Percentiles rank a stretch among this genome's conserved stretches.
These are phyloP conservation scores for Fundulus diaphanus DNA, from an alignment of 2,797 vertebrate genomes.

Conservation along the genomic window DNA sequence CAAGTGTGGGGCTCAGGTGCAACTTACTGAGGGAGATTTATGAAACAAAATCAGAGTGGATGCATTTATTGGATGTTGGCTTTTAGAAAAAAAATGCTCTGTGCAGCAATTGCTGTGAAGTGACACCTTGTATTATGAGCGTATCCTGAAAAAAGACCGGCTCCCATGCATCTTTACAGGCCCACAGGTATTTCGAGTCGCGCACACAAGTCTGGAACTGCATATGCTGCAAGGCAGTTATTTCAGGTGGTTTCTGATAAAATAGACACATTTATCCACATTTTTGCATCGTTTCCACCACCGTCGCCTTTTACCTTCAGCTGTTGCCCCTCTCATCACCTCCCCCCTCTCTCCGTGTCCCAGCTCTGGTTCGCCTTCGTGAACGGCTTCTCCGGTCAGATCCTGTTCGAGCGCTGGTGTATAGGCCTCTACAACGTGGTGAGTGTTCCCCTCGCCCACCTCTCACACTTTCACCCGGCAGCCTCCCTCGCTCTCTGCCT, in stretches of 20 bases:
- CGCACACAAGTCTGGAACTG: background rate
- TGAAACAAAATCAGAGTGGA: background rate
- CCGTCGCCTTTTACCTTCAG: constrained; percentile 36
- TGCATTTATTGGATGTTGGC: background rate
- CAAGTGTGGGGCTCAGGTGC: too few species aligned
- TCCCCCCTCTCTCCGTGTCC: constrained; percentile 81
- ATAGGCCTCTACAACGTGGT: constrained; percentile 99
- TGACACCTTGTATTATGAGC: background rate
- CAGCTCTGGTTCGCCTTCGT: constrained; percentile 99
- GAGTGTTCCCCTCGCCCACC: constrained; percentile 75
- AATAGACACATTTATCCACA: constrained; percentile 3
- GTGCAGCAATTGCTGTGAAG: background rate
- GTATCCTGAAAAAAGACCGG: background rate
- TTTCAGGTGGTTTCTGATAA: constrained; percentile 6
- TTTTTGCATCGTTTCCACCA: constrained; percentile 25
- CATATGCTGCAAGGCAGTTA: background rate
- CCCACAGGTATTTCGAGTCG: background rate
- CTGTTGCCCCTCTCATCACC: constrained; percentile 56
- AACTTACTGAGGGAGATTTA: too few species aligned
- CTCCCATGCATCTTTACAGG: background rate
- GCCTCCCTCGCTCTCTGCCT: constrained; percentile 12
- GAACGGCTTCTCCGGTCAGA: constrained; percentile 99
- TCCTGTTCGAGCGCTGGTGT: constrained; percentile 99
- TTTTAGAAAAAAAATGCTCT: background rate
- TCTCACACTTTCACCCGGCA: constrained; percentile 18